Evolutionary conservation across 2,888 invertebrate genomes (phyloP).

Genomic region (Tigriopus californicus): DNA sequence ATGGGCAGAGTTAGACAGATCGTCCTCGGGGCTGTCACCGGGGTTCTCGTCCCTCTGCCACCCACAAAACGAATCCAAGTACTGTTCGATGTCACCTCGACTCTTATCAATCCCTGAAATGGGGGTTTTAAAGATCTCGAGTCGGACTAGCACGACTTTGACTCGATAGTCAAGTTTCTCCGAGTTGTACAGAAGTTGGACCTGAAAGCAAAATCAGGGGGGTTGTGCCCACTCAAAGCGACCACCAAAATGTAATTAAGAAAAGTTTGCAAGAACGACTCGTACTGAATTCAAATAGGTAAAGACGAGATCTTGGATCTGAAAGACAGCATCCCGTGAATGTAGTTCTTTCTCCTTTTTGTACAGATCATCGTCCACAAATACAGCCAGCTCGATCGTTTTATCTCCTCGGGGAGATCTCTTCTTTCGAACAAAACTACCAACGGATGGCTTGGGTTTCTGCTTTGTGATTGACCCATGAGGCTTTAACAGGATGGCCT

Average conservation of each 20-base stretch:
- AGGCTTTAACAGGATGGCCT: neutral
- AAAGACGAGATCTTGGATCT: constrained; percentile 21
- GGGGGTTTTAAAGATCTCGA: constrained; percentile 23
- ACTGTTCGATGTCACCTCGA: constrained; percentile 25
- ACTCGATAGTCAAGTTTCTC: constrained; percentile 22
- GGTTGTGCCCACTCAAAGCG: too few species aligned
- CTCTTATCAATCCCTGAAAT: constrained; percentile 21
- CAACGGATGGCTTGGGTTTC: too few species aligned
- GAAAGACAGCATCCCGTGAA: constrained; percentile 19
- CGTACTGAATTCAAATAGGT: constrained; percentile 21
- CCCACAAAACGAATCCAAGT: constrained; percentile 26
- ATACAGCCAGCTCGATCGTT: constrained; percentile 24
- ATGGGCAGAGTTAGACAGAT: constrained; percentile 20
- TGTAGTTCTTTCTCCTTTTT: constrained; percentile 19
- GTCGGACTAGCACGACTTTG: constrained; percentile 23
- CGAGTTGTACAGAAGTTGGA: constrained; percentile 25
- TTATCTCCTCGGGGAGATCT: constrained; percentile 14
- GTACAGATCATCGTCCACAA: constrained; percentile 23
- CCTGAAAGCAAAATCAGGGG: constrained; percentile 19
- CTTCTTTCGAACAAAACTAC: neutral
- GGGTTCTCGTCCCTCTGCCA: constrained; percentile 25
- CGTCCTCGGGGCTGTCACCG: constrained; percentile 23
- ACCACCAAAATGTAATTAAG: too few species aligned
- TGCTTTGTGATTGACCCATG: neutral
- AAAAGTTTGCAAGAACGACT: neutral